A percentile compares a stretch with the other conserved stretches of the same genome.
These are phyloP conservation scores for Labroides dimidiatus DNA, from an alignment of 2,797 vertebrate species.

Conservation along the genomic window DNA sequence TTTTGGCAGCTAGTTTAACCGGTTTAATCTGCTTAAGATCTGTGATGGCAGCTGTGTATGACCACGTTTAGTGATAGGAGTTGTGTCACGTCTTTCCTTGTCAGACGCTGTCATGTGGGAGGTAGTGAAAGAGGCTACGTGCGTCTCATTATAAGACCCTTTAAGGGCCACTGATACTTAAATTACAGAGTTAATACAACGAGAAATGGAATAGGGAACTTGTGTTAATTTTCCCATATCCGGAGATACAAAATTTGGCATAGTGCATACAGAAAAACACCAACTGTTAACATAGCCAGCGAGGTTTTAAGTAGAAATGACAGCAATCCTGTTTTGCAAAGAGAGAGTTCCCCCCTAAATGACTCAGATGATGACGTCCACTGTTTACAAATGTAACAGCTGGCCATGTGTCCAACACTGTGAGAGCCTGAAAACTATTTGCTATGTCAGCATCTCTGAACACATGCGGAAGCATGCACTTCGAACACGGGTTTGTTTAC, in stretches of 20 bases:
- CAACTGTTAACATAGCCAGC: neutral
- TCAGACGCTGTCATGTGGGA: constrained; percentile 24
- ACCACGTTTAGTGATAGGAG: constrained; percentile 4
- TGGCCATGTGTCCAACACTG: constrained; percentile 51
- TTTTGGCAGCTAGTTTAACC: neutral
- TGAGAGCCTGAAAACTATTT: constrained; percentile 9
- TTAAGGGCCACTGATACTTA: no score
- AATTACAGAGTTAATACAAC: no score
- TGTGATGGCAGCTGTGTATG: constrained; percentile 8
- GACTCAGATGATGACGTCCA: constrained; percentile 61
- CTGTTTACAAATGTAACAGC: constrained; percentile 69
- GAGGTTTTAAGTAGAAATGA: neutral
- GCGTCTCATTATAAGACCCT: neutral
- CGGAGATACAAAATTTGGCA: no score
- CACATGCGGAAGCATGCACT: neutral
- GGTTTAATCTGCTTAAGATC: neutral
- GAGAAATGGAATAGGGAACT: no score
- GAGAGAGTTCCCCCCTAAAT: constrained; percentile 32
- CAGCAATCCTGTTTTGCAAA: constrained; percentile 1
- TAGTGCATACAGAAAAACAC: constrained; percentile 9
- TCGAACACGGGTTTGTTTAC: constrained; percentile 13
- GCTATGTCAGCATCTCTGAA: constrained; percentile 28
- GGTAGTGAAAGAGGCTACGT: neutral
- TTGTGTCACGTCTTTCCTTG: neutral
- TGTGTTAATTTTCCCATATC: no score